Evolutionary conservation across 1,140 invertebrate species (phyloP).

Genomic region (Drosophila micromelanica): DNA sequence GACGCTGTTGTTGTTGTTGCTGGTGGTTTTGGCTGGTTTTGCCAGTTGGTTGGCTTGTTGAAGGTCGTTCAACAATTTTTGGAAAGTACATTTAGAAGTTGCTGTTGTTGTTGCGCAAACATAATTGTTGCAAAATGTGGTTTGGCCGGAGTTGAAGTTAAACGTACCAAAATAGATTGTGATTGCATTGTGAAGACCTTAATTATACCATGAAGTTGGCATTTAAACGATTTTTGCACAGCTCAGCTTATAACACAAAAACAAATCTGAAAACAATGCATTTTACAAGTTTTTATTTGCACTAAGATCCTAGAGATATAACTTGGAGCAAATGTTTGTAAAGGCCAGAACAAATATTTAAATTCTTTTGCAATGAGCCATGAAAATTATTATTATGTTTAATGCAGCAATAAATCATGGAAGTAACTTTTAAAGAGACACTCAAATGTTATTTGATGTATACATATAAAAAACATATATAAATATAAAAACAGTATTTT

Average conservation of each 20-base stretch:
- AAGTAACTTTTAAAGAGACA: too few species aligned
- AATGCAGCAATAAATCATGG: too few species aligned
- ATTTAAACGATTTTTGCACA: constrained; percentile 7
- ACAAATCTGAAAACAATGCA: neutral
- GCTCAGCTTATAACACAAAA: neutral
- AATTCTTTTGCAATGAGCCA: neutral
- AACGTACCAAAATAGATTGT: constrained; percentile 40
- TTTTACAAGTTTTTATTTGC: too few species aligned
- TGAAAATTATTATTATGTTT: neutral
- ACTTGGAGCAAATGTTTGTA: neutral
- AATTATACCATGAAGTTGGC: constrained; percentile 6
- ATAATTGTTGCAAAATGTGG: constrained; percentile 76
- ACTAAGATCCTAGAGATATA: neutral
- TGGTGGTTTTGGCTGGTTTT: constrained; percentile 42
- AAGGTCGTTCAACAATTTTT: constrained; percentile 73
- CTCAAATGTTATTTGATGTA: too few species aligned
- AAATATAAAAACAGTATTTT: too few species aligned
- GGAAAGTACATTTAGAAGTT: constrained; percentile 79
- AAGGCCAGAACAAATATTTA: neutral
- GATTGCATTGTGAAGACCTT: constrained; percentile 36
- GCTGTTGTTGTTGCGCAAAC: constrained; percentile 38
- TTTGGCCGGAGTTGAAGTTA: constrained; percentile 36
- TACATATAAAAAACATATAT: too few species aligned
- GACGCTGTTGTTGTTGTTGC: constrained; percentile 32
- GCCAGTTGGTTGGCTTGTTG: constrained; percentile 56